Evolutionary conservation across 2,113 vertebrate genomes (phyloP), one percentile per base, ranked within the genome.

Genomic region (Prunella fulvescens): DNA sequence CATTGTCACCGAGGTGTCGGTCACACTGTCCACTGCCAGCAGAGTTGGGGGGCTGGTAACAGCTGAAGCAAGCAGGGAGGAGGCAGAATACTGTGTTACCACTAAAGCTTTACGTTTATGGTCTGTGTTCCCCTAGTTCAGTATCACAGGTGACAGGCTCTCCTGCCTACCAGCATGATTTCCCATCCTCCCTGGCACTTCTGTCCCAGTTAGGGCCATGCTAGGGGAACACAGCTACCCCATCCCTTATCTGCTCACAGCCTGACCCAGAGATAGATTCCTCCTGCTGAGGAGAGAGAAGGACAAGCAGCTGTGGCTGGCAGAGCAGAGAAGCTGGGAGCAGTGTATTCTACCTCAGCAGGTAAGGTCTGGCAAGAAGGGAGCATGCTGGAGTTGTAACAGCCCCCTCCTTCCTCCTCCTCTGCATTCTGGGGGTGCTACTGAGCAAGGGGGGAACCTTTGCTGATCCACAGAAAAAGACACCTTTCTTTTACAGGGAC

Each of bases 11-110:
- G 98, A 95, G 45, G 85, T 98, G 92, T 99, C 99, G 0, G 99
- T 99, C 57, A 99, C 98, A 1, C 98, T 98, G 60, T 99, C 99
- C 77, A 99, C 98, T 26, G 98, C 97, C 96, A 99, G 97, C 82
- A 99, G 97, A 6, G 99, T 99, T 29, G 99, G 99, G 67, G 99
- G 99, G 96, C 99, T 99, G 94, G 99, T 99, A 66, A 99, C 99
- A 95, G 99, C 99, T 99, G 90, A 77, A 89, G 91, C 16, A 53
- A 65, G 37, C 29, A 2, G 25, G 62, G 28, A 83, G 79, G 92
- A 80, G 85, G 62, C 57, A 64, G 83, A 82, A 47, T 60, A 81
- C 4, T 2, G 12, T 10, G 24, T 85, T 89, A 58, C n/a, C 42
- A 10, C 35, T 48, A n/a, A 70, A 80, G 4, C 19, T 23, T 83